Base-by-base conservation (phyloP, 2,888 invertebrate genomes). In the Tiphia femorata region DNA sequence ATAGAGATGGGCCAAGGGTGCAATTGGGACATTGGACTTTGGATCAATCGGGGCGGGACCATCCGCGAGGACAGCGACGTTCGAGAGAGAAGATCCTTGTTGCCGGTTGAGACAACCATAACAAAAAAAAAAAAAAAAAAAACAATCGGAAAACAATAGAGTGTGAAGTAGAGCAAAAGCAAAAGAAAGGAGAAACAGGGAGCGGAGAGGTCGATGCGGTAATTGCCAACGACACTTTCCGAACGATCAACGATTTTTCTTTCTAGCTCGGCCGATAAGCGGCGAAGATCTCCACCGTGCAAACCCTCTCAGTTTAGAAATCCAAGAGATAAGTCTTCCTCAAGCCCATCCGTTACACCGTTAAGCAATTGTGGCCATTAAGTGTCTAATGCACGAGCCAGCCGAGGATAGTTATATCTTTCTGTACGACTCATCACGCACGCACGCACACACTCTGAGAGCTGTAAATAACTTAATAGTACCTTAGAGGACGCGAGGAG, bases 391-490 rank as follows among this genome's bases (percentile, higher is more conserved):
- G n/a, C n/a, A 10, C 42, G 27, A 4, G 49, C 51, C 62, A 51
- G 37, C n/a, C n/a, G n/a, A n/a, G n/a, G n/a, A n/a, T n/a, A n/a
- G n/a, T n/a, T n/a, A n/a, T n/a, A n/a, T n/a, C n/a, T n/a, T n/a
- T n/a, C n/a, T n/a, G n/a, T n/a, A n/a, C 58, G 59, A 59, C 41
- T 37, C 41, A 33, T 54, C 20, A 23, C 16, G 5, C 48, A 29
- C 40, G 49, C 48, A 59, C 59, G 49, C 57, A 52, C 16, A 57
- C n/a, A 58, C 44, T 46, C 51, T 64, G 49, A 63, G 64, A 62
- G 60, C 62, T 79, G 77, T 78, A 73, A 75, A 79, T 78, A 78
- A 68, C 52, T 37, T 44, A 62, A 41, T 41, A 54, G n/a, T 58
- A 57, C 12, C 38, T 35, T 20, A 48, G n/a, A n/a, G n/a, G n/a